A percentile compares a stretch with the other conserved stretches of the same genome.
Evolutionary conservation across 2,113 vertebrate genomes (phyloP).

Genomic region (Semicossyphus pulcher): DNA sequence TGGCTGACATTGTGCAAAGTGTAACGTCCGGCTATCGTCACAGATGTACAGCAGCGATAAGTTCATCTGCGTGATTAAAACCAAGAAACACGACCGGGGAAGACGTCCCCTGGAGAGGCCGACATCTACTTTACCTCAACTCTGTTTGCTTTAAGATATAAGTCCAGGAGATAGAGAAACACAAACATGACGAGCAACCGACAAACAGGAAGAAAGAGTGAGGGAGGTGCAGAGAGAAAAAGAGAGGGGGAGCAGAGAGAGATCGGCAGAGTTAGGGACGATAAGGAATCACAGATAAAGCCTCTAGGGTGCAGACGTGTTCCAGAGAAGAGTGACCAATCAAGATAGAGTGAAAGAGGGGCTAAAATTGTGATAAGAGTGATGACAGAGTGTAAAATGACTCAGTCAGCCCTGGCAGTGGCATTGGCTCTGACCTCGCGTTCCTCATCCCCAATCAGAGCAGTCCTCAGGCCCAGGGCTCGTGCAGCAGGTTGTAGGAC

Average conservation of each 20-base stretch:
- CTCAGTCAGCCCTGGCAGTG: conserved; percentile 61
- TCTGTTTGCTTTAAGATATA: conserved; percentile 56
- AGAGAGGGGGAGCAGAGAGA: conserved; percentile 27
- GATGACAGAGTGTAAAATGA: conserved; percentile 77
- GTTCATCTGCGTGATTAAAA: conserved; percentile 36
- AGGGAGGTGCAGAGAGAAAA: conserved; percentile 13
- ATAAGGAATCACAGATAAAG: conserved; percentile 78
- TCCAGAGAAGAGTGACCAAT: conserved; percentile 75
- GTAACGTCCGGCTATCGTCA: conserved; percentile 44
- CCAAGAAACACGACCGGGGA: conserved; percentile 29
- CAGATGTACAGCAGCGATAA: conserved; percentile 29
- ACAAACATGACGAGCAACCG: conserved; percentile 60
- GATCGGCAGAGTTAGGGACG: conserved; percentile 61
- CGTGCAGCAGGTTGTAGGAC: conserved; percentile 31
- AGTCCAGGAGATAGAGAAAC: conserved; percentile 61
- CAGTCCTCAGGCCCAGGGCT: conserved; percentile 8
- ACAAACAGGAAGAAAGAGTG: conserved; percentile 22
- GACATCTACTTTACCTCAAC: conserved; percentile 38
- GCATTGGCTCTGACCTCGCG: conserved; percentile 61
- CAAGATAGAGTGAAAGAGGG: conserved; percentile 70
- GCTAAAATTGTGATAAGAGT: conserved; percentile 72
- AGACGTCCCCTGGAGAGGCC: conserved; percentile 3
- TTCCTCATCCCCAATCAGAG: conserved; percentile 47
- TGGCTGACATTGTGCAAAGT: conserved; percentile 49
- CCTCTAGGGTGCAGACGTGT: conserved; percentile 66